Percentiles rank a stretch among this genome's conserved stretches.
phyloP scores from a whole-genome alignment of 2,113 vertebrate genomes.

The Nerophis ophidion region DNA sequence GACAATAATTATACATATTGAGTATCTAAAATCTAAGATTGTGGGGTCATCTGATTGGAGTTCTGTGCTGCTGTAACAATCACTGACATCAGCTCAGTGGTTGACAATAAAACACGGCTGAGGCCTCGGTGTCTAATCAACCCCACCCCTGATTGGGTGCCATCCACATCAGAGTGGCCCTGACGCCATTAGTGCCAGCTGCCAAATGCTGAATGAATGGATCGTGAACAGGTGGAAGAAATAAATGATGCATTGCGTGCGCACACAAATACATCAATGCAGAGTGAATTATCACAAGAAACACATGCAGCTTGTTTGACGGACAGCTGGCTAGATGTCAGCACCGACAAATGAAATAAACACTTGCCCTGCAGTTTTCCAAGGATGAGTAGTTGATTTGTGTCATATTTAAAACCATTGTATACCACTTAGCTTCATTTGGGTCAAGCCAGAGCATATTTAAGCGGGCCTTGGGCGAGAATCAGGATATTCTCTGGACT shows the following conservation, averaged over 20 bases:
- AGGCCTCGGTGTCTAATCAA: constrained; percentile 48
- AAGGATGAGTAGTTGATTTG: constrained; percentile 4
- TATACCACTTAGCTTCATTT: too few species aligned
- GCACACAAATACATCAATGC: neutral
- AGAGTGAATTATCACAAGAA: constrained; percentile 11
- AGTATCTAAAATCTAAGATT: too few species aligned
- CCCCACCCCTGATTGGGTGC: constrained; percentile 48
- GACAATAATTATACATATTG: too few species aligned
- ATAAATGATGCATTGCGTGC: constrained; percentile 23
- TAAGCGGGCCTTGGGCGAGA: too few species aligned
- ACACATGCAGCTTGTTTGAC: constrained; percentile 35
- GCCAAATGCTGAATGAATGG: constrained; percentile 29
- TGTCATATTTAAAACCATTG: neutral
- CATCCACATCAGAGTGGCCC: constrained; percentile 36
- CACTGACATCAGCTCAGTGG: constrained; percentile 34
- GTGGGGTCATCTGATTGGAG: constrained; percentile 28
- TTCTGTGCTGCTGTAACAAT: constrained; percentile 52
- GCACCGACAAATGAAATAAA: constrained; percentile 28
- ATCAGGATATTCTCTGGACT: neutral
- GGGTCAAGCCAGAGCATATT: too few species aligned
- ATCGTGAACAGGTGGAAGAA: constrained; percentile 30
- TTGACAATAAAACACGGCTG: constrained; percentile 54
- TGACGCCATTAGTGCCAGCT: constrained; percentile 41
- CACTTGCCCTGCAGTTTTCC: constrained; percentile 27
- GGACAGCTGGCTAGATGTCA: constrained; percentile 42